A percentile compares a stretch with the other conserved stretches of the same genome.
These are phyloP conservation scores for Fragum whitleyi DNA, from an alignment of 2,888 invertebrate genomes.

Conservation along the genomic window DNA sequence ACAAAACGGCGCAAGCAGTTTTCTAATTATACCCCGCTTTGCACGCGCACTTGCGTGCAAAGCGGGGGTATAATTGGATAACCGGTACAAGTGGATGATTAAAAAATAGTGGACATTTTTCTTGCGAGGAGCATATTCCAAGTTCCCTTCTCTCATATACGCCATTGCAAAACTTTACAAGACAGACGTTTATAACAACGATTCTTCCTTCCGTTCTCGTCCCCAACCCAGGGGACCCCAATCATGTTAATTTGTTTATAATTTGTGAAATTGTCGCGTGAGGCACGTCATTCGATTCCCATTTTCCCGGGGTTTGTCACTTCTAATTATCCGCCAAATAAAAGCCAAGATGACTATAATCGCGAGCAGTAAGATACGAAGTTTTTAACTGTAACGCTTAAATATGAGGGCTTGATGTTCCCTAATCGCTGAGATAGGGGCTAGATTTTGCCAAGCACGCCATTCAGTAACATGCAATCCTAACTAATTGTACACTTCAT, in stretches of 20 bases:
- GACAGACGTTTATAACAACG: slow-evolving; percentile 18
- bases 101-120: too few relatives aligned
- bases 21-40: too few relatives aligned
- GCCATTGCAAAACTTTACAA: neutral
- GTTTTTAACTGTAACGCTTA: slow-evolving; percentile 17
- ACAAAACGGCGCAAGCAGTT: too few relatives aligned
- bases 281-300: slow-evolving; percentile 59
- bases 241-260: slow-evolving; percentile 67
- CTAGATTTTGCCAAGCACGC: slow-evolving; percentile 10
- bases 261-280: slow-evolving; percentile 65
- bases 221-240: slow-evolving; percentile 45
- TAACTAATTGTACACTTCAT: neutral
- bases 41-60: too few relatives aligned
- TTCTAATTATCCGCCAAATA: slow-evolving; percentile 54
- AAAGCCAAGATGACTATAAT: slow-evolving; percentile 22
- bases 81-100: too few relatives aligned
- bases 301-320: slow-evolving; percentile 61
- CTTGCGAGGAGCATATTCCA: too few relatives aligned
- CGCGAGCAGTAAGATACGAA: neutral
- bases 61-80: too few relatives aligned
- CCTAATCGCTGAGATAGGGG: slow-evolving; percentile 11
- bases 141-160: neutral
- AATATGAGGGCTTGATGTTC: slow-evolving; percentile 20
- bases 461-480: neutral
- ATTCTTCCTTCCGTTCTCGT: neutral